Conservation (phyloP, 2,888 invertebrate genomes). For the Nomada fucata region DNA sequence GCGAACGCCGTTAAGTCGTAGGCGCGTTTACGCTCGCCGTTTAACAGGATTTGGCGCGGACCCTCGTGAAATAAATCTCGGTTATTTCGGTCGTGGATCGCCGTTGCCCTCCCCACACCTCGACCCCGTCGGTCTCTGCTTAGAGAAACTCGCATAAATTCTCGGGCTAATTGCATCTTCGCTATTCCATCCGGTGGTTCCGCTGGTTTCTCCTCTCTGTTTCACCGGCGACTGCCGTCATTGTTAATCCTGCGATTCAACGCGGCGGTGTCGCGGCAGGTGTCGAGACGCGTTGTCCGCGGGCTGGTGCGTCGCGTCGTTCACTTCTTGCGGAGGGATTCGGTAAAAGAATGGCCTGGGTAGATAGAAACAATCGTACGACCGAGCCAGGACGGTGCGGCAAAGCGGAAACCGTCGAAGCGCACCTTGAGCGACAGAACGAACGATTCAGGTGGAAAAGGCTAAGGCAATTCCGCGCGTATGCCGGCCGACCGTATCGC, state of each 20-base stretch:
- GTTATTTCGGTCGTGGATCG: conserved; percentile 74
- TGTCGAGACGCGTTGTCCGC: too few relatives aligned
- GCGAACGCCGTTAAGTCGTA: conserved; percentile 52
- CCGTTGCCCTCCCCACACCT: conserved; percentile 21
- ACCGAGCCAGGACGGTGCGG: background rate
- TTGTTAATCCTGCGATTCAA: too few relatives aligned
- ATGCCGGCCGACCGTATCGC: conserved; percentile 62
- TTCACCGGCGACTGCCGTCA: too few relatives aligned
- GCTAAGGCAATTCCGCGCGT: conserved; percentile 63
- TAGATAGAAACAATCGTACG: background rate
- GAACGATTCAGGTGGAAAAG: conserved; percentile 49
- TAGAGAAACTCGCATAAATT: conserved; percentile 65
- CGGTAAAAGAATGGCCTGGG: too few relatives aligned
- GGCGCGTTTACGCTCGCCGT: conserved; percentile 56
- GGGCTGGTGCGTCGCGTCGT: too few relatives aligned
- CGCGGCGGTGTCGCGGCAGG: too few relatives aligned
- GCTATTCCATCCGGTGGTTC: background rate
- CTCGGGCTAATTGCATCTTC: conserved; percentile 42
- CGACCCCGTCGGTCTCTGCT: conserved; percentile 27
- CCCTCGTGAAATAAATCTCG: conserved; percentile 77
- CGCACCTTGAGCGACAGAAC: conserved; percentile 28
- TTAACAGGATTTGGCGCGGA: conserved; percentile 74
- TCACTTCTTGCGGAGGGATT: too few relatives aligned
- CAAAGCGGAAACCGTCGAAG: conserved; percentile 32
- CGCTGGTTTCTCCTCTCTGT: background rate